Percentiles rank a stretch among this genome's conserved stretches.
phyloP scores from a whole-genome alignment of 2,113 vertebrate genomes.

The Hydrolagus affinis region DNA sequence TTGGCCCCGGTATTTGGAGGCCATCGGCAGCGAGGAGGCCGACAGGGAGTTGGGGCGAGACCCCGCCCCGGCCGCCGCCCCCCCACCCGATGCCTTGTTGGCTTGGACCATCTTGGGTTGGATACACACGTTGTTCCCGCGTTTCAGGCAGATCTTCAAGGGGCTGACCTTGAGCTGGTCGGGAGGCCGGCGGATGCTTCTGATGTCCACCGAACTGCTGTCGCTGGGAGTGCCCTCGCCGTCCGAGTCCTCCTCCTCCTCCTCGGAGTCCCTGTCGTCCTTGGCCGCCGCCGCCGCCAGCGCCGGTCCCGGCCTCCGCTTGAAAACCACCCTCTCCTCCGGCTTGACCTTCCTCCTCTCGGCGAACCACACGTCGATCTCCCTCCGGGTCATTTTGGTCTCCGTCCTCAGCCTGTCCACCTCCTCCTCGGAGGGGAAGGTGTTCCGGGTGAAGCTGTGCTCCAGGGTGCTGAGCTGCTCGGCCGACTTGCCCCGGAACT shows the following conservation, averaged over 20 bases:
- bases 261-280: slow-evolving; percentile 49
- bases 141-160: slow-evolving; percentile 95
- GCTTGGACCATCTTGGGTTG: slow-evolving; percentile 83
- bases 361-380: slow-evolving; percentile 92
- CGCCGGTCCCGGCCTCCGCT: slow-evolving; percentile 52
- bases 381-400: slow-evolving; percentile 93
- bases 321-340: slow-evolving; percentile 14
- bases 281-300: slow-evolving; percentile 52
- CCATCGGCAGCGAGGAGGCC: slow-evolving; percentile 42
- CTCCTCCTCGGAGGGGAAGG: slow-evolving; percentile 72
- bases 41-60: slow-evolving; percentile 38
- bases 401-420: slow-evolving; percentile 79
- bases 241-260: slow-evolving; percentile 37
- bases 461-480: slow-evolving; percentile 86
- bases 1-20: neutral
- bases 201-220: slow-evolving; percentile 56
- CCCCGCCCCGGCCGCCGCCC: slow-evolving; percentile 35
- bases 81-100: slow-evolving; percentile 43
- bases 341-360: slow-evolving; percentile 69
- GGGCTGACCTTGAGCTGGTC: slow-evolving; percentile 81
- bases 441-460: slow-evolving; percentile 73
- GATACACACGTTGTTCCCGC: neutral
- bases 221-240: slow-evolving; percentile 57
- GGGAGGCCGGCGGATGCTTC: slow-evolving; percentile 14
- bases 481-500: slow-evolving; percentile 87